Evolutionary conservation across 2,113 vertebrate genomes (phyloP).

Genomic region (Microcebus lehilahytsara): DNA sequence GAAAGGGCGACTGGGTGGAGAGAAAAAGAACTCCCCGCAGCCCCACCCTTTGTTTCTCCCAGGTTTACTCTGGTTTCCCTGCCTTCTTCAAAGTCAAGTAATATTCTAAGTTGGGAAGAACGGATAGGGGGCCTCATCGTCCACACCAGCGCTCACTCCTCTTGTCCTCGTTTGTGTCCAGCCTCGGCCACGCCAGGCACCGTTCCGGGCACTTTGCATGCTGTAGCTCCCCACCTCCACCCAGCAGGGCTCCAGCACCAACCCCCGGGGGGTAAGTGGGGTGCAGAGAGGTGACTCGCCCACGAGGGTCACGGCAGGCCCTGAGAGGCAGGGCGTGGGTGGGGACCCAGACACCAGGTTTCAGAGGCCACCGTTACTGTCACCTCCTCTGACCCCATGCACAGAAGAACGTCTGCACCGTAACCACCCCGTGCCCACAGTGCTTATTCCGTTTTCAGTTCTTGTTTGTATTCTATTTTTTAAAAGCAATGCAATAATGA

Average conservation of each 20-base stretch:
- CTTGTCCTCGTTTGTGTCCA: rapidly evolving
- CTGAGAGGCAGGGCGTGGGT: neutral
- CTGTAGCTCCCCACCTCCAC: rapidly evolving
- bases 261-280: neutral
- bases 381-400: rapidly evolving
- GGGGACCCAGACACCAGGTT: rapidly evolving
- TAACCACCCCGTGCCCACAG: rapidly evolving
- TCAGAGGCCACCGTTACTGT: neutral
- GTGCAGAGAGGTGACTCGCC: neutral
- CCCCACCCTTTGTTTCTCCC: rapidly evolving
- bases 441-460: rapidly evolving
- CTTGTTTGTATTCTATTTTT: neutral
- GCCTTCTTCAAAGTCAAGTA: neutral
- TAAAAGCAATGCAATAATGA: neutral
- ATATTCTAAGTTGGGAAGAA: neutral
- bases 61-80: neutral
- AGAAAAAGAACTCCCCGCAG: rapidly evolving
- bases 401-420: rapidly evolving
- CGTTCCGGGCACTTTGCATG: rapidly evolving
- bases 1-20: rapidly evolving
- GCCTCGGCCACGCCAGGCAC: neutral
- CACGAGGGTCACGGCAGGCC: rapidly evolving
- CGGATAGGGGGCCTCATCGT: rapidly evolving
- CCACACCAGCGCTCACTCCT: rapidly evolving
- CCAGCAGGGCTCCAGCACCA: neutral